Percentiles rank a stretch among this genome's conserved stretches.
Evolutionary conservation across 2,113 vertebrate species (phyloP).

Genomic region (Platichthys stellatus): DNA sequence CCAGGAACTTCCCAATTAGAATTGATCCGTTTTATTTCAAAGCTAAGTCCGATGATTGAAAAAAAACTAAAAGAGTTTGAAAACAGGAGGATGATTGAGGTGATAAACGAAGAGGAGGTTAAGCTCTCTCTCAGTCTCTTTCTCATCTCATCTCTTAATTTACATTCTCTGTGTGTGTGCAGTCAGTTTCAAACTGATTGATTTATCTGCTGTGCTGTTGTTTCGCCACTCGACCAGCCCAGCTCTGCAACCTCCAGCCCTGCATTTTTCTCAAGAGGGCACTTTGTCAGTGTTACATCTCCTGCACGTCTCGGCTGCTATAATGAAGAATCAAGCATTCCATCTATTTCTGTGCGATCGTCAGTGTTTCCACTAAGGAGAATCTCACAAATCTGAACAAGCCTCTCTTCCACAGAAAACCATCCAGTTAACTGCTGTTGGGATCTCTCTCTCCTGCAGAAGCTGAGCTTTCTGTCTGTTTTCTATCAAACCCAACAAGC

Average conservation of each 20-base stretch:
- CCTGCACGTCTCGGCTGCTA: neutral
- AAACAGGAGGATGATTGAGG: slow-evolving; percentile 16
- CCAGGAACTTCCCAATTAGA: slow-evolving; percentile 67
- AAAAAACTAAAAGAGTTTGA: neutral
- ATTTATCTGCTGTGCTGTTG: slow-evolving; percentile 63
- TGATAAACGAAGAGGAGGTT: slow-evolving; percentile 24
- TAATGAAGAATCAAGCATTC: neutral
- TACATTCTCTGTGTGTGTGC: slow-evolving; percentile 47
- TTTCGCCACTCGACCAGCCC: slow-evolving; percentile 43
- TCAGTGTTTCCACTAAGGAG: slow-evolving; percentile 5
- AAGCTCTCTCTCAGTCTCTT: slow-evolving; percentile 1
- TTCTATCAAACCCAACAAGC: neutral
- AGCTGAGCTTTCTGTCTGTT: neutral
- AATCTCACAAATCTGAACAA: neutral
- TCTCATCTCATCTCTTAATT: slow-evolving; percentile 31
- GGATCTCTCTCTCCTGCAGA: neutral
- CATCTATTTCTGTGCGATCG: neutral
- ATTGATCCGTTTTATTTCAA: slow-evolving; percentile 67
- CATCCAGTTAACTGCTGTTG: neutral
- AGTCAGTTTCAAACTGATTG: slow-evolving; percentile 55
- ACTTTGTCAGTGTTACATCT: neutral
- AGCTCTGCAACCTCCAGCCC: slow-evolving; percentile 25
- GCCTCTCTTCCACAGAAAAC: neutral
- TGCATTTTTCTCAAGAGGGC: slow-evolving; percentile 3
- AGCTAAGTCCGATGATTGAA: slow-evolving; percentile 35